phyloP scores from a whole-genome alignment of 2,888 invertebrate species.

The Drosophila melanocephala region DNA sequence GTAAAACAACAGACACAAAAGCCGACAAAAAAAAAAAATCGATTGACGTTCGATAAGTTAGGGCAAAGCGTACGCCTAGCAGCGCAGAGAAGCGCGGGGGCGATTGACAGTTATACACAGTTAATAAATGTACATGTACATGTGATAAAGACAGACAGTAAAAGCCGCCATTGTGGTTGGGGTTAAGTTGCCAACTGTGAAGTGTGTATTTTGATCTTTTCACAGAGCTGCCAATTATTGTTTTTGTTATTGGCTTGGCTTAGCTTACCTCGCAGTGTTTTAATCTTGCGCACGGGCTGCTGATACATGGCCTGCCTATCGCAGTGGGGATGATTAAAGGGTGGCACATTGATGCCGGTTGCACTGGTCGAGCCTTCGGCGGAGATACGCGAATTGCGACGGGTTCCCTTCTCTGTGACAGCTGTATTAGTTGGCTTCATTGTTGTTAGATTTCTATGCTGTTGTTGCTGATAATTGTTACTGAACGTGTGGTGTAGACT shows the following conservation, averaged over 20 bases:
- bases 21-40: constrained; percentile 34
- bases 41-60: constrained; percentile 37
- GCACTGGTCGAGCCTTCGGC: constrained; percentile 24
- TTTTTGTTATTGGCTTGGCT: background rate
- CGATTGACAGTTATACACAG: constrained; percentile 41
- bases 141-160: background rate
- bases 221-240: background rate
- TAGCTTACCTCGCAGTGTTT: constrained; percentile 53
- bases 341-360: constrained; percentile 28
- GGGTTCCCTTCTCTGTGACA: constrained; percentile 11
- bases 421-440: constrained; percentile 29
- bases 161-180: constrained; percentile 7
- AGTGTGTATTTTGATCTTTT: background rate
- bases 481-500: constrained; percentile 30
- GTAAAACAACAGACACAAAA: constrained; percentile 13
- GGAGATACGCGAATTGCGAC: constrained; percentile 19
- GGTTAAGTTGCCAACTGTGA: background rate
- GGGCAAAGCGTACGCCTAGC: constrained; percentile 26
- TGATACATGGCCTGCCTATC: constrained; percentile 66
- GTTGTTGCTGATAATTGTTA: constrained; percentile 30
- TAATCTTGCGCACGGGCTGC: constrained; percentile 59
- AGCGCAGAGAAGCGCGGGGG: constrained; percentile 18
- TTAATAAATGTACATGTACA: constrained; percentile 3
- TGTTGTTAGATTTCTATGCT: constrained; percentile 32
- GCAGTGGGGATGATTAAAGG: constrained; percentile 67